These are phyloP conservation scores for Malurus cyaneus DNA, from an alignment of 2,113 vertebrate genomes.

Conservation along the genomic window DNA sequence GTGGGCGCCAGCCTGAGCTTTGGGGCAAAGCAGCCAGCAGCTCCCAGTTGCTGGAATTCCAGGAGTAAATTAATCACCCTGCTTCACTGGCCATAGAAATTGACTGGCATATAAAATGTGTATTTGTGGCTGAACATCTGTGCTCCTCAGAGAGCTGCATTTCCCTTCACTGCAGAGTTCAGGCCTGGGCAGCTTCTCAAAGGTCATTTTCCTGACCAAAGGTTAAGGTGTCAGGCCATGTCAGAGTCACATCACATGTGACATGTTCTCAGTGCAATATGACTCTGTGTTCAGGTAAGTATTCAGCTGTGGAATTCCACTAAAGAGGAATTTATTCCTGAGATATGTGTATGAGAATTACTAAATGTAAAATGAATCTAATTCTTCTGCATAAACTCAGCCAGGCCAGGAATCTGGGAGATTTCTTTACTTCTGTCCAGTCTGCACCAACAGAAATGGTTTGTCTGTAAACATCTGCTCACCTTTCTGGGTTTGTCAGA, in stretches of 20 bases:
- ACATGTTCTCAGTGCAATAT: background rate
- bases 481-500: conserved; percentile 82
- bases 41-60: background rate
- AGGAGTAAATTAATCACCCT: background rate
- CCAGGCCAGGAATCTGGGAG: background rate
- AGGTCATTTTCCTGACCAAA: background rate
- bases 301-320: background rate
- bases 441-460: background rate
- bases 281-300: background rate
- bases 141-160: background rate
- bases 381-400: background rate
- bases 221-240: background rate
- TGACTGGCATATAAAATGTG: background rate
- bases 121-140: background rate
- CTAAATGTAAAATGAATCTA: background rate
- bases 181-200: background rate
- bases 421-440: background rate
- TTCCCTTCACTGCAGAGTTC: background rate
- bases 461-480: background rate
- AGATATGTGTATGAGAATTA: background rate
- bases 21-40: background rate
- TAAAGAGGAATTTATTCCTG: background rate
- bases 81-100: background rate
- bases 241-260: background rate
- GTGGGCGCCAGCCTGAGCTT: background rate